Evolutionary conservation across 2,113 vertebrate genomes (phyloP), one percentile per base, ranked within the genome.

Genomic region (Anoplopoma fimbria): DNA sequence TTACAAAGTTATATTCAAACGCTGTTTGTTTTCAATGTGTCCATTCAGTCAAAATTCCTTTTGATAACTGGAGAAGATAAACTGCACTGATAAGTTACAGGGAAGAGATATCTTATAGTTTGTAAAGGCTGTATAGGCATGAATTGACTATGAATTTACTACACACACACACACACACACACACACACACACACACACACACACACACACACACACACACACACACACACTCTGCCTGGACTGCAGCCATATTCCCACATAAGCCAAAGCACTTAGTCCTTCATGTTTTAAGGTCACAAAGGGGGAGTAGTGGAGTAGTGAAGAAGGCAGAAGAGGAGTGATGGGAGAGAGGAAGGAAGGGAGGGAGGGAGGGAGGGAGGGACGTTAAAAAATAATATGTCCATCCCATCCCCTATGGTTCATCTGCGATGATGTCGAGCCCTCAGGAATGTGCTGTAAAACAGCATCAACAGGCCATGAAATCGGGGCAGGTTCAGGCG

Each of bases 211-310:
- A 77, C 60, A 79, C 53, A 79, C 65, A 64, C 64, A 77, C 42
- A 85, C 65, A 84, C 13, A 74, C 45, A 79, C 60, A 84, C 12
- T 73, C 69, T 80, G 51, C 83, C 78, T 94, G 94, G 94, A 93
- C 68, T 69, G 33, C 68, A 65, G 92, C 93, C 92, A 94, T 87
- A 86, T 95, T 94, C 93, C 92, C 92, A 95, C 92, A 95, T 92
- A 91, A 60, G 92, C 83, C 87, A 89, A 93, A 94, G 67, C 81
- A 88, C 91, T 95, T 91, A 90, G 87, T 81, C 79, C 77, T 81
- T 82, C 75, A 84, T 92, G 85, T 87, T 83, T 79, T 83, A 88
- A 85, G 83, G 86, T 90, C 81, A 84, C 49, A 67, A 71, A 82
- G 74, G 64, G 13, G 21, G 21, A 77, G 76, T 70, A 79, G n/a